Conservation (phyloP, 2,888 invertebrate genomes). For the Congeria kusceri region DNA sequence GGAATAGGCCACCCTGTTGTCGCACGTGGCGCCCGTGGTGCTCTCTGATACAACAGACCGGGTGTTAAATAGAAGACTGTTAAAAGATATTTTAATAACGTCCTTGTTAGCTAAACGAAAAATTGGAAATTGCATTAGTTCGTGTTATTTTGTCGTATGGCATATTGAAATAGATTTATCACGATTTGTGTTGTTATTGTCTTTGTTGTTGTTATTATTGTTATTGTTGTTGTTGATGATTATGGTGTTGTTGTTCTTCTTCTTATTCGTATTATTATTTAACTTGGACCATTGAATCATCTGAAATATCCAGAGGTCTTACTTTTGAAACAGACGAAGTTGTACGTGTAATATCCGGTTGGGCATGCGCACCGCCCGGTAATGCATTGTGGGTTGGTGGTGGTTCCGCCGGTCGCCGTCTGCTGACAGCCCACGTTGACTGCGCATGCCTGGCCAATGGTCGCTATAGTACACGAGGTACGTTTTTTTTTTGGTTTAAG, state of each 20-base stretch:
- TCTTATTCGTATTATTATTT: neutral
- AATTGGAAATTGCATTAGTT: too few species aligned
- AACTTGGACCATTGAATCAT: neutral
- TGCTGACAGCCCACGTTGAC: constrained; percentile 29
- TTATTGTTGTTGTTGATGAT: too few species aligned
- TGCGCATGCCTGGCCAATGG: constrained; percentile 29
- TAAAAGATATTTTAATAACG: too few species aligned
- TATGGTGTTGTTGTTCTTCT: too few species aligned
- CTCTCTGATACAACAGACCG: constrained; percentile 25
- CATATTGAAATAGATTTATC: too few species aligned
- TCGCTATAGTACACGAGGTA: constrained; percentile 19
- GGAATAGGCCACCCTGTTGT: constrained; percentile 1
- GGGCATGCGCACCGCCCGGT: constrained; percentile 37
- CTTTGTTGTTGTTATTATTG: too few species aligned
- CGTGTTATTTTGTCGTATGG: too few species aligned
- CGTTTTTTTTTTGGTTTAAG: neutral
- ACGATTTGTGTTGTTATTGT: too few species aligned
- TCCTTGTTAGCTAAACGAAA: too few species aligned
- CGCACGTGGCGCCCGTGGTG: constrained; percentile 27
- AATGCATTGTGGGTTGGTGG: constrained; percentile 17
- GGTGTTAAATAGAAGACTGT: too few species aligned
- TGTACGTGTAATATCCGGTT: constrained; percentile 13
- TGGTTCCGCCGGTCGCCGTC: neutral
- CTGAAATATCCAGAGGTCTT: neutral
- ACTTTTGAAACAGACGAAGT: constrained; percentile 23